Percentiles rank a stretch among this genome's conserved stretches.
phyloP scores from a whole-genome alignment of 2,888 invertebrate species.

The Minunthozetes semirufus region DNA sequence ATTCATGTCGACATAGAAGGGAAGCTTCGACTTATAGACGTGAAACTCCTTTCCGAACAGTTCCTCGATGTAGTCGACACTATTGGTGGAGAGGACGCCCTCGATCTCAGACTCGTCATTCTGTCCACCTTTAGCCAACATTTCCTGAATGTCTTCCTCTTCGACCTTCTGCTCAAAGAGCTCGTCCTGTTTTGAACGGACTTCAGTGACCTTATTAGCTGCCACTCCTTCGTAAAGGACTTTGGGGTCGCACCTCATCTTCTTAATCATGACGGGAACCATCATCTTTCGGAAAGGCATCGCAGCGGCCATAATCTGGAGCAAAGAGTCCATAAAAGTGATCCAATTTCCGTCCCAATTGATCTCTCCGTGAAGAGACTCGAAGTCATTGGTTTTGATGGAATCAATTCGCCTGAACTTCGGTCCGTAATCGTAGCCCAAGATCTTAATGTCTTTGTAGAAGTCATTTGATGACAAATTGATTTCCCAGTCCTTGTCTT shows the following conservation, averaged over 20 bases:
- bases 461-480: constrained; percentile 55
- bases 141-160: constrained; percentile 39
- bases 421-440: constrained; percentile 78
- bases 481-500: constrained; percentile 36
- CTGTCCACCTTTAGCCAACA: neutral
- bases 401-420: constrained; percentile 69
- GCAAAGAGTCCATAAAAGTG: constrained; percentile 32
- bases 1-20: neutral
- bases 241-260: constrained; percentile 27
- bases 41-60: neutral
- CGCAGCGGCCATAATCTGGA: constrained; percentile 15
- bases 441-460: constrained; percentile 74
- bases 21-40: neutral
- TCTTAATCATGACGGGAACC: constrained; percentile 21
- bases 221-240: constrained; percentile 23
- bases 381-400: constrained; percentile 57
- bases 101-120: neutral
- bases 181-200: neutral
- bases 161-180: constrained; percentile 38
- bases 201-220: neutral
- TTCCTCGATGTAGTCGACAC: neutral
- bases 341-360: constrained; percentile 37
- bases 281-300: constrained; percentile 14
- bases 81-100: neutral
- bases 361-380: constrained; percentile 47